Evolutionary conservation across 2,113 vertebrate species (phyloP).

Genomic region (Anser cygnoides): DNA sequence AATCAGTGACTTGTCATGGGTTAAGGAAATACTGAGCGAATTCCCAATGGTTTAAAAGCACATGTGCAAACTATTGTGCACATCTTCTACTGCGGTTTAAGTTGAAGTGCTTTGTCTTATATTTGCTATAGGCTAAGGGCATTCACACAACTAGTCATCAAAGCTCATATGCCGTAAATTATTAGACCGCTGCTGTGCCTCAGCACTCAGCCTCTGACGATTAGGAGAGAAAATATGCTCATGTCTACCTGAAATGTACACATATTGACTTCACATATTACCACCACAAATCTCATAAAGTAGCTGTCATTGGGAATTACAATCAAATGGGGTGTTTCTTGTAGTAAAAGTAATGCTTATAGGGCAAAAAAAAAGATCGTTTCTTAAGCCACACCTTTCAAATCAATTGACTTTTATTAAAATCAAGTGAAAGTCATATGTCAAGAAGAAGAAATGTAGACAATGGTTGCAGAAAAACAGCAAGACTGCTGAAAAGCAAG

Average conservation of each 20-base stretch:
- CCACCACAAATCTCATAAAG: neutral
- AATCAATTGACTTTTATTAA: slow-evolving; percentile 3
- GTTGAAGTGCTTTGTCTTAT: neutral
- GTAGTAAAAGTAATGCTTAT: neutral
- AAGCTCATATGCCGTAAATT: neutral
- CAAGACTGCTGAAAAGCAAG: neutral
- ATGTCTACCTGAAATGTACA: neutral
- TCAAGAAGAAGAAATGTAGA: neutral
- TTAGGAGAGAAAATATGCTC: neutral
- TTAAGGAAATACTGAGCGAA: neutral
- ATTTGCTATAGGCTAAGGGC: neutral
- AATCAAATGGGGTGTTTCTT: neutral
- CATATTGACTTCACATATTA: neutral
- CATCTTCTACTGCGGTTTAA: neutral
- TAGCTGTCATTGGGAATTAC: neutral
- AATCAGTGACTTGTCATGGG: neutral
- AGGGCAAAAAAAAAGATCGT: neutral
- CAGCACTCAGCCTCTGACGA: neutral
- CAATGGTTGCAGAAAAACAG: neutral
- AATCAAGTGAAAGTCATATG: neutral
- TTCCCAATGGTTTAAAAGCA: neutral
- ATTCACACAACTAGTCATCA: neutral
- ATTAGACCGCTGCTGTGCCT: neutral
- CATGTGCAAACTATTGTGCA: neutral
- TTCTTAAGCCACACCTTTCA: neutral